A percentile compares a stretch with the other conserved stretches of the same genome.
Conservation (phyloP, 2,797 vertebrate genomes). For the Tenualosa thibaudeaui region DNA sequence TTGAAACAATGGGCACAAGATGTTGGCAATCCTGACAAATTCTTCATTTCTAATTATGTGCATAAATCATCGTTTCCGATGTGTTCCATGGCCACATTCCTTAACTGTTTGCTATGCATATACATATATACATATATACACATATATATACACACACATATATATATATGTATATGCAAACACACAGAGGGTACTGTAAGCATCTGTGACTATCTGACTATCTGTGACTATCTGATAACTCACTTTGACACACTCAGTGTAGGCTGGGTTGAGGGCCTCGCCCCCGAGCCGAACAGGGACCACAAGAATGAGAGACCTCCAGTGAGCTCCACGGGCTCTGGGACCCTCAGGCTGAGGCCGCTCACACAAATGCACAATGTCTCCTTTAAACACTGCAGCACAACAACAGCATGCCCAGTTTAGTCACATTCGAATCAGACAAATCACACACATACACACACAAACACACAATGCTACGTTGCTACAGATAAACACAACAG, state of each 20-base stretch:
- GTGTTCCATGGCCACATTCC: not conserved
- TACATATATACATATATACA: too few relatives aligned
- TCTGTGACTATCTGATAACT: not conserved
- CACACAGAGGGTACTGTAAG: not conserved
- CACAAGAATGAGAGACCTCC: conserved; percentile 83
- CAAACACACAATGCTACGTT: not conserved
- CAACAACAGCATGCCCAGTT: not conserved
- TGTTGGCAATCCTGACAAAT: not conserved
- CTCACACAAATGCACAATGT: conserved; percentile 76
- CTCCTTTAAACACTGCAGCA: conserved; percentile 81
- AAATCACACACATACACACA: not conserved
- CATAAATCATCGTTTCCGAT: not conserved
- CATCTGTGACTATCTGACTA: not conserved
- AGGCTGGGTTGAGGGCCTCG: conserved; percentile 83
- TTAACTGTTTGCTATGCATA: not conserved
- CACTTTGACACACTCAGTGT: conserved; percentile 85
- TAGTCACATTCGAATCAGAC: not conserved
- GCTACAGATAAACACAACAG: not conserved
- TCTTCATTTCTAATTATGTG: not conserved
- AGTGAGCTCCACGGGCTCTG: conserved; percentile 53
- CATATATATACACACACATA: too few relatives aligned
- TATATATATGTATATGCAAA: not conserved
- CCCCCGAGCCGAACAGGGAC: conserved; percentile 88
- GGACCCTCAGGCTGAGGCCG: conserved; percentile 21
- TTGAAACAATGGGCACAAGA: not conserved